Evolutionary conservation across 2,888 invertebrate species (phyloP).

Genomic region (Drosophila algonquin): DNA sequence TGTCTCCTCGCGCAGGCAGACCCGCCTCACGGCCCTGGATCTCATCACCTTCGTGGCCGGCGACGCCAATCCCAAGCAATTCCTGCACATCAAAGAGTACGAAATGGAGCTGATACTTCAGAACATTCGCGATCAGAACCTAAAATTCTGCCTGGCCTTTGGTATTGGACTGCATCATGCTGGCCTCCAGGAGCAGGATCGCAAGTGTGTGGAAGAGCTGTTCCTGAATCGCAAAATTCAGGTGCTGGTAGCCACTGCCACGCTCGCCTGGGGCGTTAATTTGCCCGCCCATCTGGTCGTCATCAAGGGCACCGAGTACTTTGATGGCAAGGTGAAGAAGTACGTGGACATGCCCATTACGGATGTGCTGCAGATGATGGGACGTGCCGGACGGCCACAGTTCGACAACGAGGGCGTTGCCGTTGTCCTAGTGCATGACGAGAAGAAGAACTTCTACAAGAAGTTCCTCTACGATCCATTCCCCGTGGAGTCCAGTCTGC

Average conservation of each 20-base stretch:
- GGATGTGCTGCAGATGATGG: slow-evolving; percentile 99
- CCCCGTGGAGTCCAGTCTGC: slow-evolving; percentile 97
- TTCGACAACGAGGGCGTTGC: slow-evolving; percentile 96
- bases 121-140: slow-evolving; percentile 92
- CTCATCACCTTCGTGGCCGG: slow-evolving; percentile 95
- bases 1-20: slow-evolving; percentile 98
- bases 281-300: slow-evolving; percentile 99
- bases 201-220: slow-evolving; percentile 95
- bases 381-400: slow-evolving; percentile 98
- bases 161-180: slow-evolving; percentile 99
- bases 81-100: slow-evolving; percentile 93
- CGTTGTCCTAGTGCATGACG: slow-evolving; percentile 95
- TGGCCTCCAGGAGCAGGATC: slow-evolving; percentile 96
- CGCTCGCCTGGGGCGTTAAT: slow-evolving; percentile 99
- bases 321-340: slow-evolving; percentile 97
- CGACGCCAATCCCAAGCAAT: slow-evolving; percentile 97
- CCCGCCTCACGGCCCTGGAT: slow-evolving; percentile 97
- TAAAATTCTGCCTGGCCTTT: slow-evolving; percentile 96
- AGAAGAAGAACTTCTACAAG: slow-evolving; percentile 99
- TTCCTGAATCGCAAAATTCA: slow-evolving; percentile 98
- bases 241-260: slow-evolving; percentile 97
- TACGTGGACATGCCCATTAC: slow-evolving; percentile 99
- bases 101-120: slow-evolving; percentile 92
- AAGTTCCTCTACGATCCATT: slow-evolving; percentile 99
- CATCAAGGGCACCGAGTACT: slow-evolving; percentile 99